phyloP scores from a whole-genome alignment of 1,140 invertebrate genomes.

The Drosophila kepulauana region DNA sequence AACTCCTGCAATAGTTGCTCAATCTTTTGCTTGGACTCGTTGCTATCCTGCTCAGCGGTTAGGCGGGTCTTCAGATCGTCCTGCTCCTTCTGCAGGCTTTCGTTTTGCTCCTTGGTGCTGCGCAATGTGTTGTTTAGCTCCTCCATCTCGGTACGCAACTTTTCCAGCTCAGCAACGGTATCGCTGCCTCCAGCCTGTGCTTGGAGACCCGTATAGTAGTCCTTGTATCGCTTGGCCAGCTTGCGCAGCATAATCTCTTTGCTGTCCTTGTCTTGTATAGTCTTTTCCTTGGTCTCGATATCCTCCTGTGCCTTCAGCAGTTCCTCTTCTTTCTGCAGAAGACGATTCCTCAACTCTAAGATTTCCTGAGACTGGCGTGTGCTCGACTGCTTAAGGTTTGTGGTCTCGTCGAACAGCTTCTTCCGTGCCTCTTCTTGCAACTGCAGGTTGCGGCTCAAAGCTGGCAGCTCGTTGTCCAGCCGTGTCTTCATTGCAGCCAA shows the following conservation, averaged over 20 bases:
- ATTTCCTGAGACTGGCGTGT: constrained; percentile 86
- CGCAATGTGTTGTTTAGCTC: constrained; percentile 88
- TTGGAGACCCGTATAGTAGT: constrained; percentile 91
- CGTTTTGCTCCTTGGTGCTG: constrained; percentile 87
- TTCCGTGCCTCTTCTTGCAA: constrained; percentile 85
- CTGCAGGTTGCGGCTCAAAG: constrained; percentile 87
- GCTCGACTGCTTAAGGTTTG: constrained; percentile 82
- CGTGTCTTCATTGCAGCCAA: constrained; percentile 87
- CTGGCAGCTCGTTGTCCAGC: constrained; percentile 90
- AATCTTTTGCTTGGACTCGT: constrained; percentile 79
- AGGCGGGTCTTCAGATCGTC: constrained; percentile 87
- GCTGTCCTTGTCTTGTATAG: constrained; percentile 90
- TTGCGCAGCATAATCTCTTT: constrained; percentile 94
- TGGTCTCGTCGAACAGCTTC: constrained; percentile 86
- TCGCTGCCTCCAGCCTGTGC: constrained; percentile 85
- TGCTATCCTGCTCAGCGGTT: constrained; percentile 38
- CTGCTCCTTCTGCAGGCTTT: constrained; percentile 89
- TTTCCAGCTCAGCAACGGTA: constrained; percentile 83
- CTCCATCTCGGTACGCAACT: constrained; percentile 86
- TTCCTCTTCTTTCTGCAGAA: constrained; percentile 87
- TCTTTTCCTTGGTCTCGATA: constrained; percentile 88
- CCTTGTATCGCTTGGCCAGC: constrained; percentile 97
- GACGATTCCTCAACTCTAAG: constrained; percentile 86
- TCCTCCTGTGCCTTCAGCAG: constrained; percentile 89
- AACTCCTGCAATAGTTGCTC: constrained; percentile 75